A percentile compares a stretch with the other conserved stretches of the same genome.
These are phyloP conservation scores for Metallyticus violacea DNA, from an alignment of 2,888 invertebrate genomes.

Conservation along the genomic window DNA sequence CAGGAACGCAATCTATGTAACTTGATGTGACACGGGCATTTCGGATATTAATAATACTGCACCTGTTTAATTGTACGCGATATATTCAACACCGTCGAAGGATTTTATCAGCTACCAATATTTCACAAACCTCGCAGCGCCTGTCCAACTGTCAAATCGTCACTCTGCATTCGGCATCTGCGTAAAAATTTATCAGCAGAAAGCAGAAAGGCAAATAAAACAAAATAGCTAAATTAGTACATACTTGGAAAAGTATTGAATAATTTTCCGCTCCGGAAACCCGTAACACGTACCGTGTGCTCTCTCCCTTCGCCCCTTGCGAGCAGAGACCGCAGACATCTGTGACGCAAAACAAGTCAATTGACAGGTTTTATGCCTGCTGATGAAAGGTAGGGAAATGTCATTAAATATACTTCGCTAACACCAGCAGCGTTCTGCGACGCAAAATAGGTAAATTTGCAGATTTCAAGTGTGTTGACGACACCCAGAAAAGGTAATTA, in stretches of 20 bases:
- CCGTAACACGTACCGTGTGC: too few species aligned
- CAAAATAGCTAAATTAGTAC: background rate
- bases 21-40: background rate
- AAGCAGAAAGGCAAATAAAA: background rate
- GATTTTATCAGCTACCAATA: background rate
- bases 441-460: too few species aligned
- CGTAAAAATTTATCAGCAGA: background rate
- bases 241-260: background rate
- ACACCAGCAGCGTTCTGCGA: too few species aligned
- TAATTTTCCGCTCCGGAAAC: background rate
- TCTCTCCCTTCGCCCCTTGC: background rate
- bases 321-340: too few species aligned
- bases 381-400: too few species aligned
- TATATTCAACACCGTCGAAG: background rate
- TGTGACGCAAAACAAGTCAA: background rate
- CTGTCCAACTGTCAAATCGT: background rate
- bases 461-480: too few species aligned
- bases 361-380: too few species aligned
- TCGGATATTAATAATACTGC: background rate
- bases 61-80: background rate
- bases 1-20: background rate
- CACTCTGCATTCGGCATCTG: background rate
- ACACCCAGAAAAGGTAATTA: too few species aligned
- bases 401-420: too few species aligned
- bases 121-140: background rate